Conservation (phyloP, 2,113 vertebrate species). For the Taxidea taxus region DNA sequence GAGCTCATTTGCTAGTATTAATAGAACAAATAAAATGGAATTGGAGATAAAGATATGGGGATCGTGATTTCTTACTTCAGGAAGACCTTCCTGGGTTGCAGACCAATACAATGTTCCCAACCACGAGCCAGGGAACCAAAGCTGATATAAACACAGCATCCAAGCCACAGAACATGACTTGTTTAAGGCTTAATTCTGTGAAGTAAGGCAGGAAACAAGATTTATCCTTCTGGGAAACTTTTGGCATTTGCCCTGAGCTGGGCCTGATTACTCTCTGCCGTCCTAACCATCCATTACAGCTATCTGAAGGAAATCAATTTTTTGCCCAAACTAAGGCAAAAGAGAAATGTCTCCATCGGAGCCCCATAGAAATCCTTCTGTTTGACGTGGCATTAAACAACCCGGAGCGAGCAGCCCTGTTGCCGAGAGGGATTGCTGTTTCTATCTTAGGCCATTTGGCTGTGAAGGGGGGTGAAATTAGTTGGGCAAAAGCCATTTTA, state of each 20-base stretch:
- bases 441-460: slow-evolving; percentile 83
- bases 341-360: slow-evolving; percentile 82
- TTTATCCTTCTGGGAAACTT: slow-evolving; percentile 91
- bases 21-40: slow-evolving; percentile 83
- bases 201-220: slow-evolving; percentile 91
- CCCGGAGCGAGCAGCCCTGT: slow-evolving; percentile 68
- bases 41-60: slow-evolving; percentile 75
- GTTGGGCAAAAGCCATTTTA: slow-evolving; percentile 79
- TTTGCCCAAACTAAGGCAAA: slow-evolving; percentile 84
- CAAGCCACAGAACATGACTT: slow-evolving; percentile 89
- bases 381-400: slow-evolving; percentile 86
- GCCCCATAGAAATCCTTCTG: slow-evolving; percentile 82
- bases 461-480: slow-evolving; percentile 80
- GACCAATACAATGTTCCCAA: slow-evolving; percentile 77
- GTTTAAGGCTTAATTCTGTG: slow-evolving; percentile 89
- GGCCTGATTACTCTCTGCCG: slow-evolving; percentile 90
- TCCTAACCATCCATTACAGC: slow-evolving; percentile 90
- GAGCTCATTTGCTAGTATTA: slow-evolving; percentile 77
- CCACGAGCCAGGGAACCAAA: slow-evolving; percentile 82
- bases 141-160: slow-evolving; percentile 85
- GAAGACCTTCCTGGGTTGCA: slow-evolving; percentile 81
- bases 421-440: slow-evolving; percentile 80
- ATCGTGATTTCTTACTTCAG: slow-evolving; percentile 76
- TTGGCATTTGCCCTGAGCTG: slow-evolving; percentile 87
- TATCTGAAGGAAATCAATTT: slow-evolving; percentile 86